Percentiles rank a stretch among this genome's conserved stretches.
phyloP scores from a whole-genome alignment of 2,888 invertebrate species.

The Drosophila nr. perissopoda region DNA sequence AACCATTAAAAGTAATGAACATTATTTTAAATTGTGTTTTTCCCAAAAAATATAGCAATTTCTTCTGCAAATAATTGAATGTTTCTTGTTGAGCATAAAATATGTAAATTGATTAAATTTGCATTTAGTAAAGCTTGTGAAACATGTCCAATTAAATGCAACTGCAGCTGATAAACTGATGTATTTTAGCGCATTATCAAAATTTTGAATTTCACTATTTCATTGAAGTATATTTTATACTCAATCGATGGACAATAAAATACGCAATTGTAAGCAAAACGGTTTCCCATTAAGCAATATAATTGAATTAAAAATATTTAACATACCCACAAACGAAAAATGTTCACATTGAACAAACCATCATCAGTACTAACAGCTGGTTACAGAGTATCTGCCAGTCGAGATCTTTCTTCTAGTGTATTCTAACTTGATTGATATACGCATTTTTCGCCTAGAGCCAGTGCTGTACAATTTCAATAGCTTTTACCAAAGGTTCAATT shows the following conservation, averaged over 20 bases:
- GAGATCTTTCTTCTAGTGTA: background rate
- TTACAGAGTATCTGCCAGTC: background rate
- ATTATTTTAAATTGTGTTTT: background rate
- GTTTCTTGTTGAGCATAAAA: background rate
- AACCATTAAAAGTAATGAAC: background rate
- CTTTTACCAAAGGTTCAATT: slow-evolving; percentile 43
- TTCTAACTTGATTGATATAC: background rate
- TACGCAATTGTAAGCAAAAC: background rate
- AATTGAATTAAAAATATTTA: background rate
- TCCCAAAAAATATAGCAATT: background rate
- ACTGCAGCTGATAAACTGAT: slow-evolving; percentile 6
- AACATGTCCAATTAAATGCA: background rate
- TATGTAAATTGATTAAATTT: slow-evolving; percentile 7
- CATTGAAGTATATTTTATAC: slow-evolving; percentile 18
- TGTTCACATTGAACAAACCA: background rate
- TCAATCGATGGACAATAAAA: background rate
- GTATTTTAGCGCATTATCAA: background rate
- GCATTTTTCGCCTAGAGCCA: background rate
- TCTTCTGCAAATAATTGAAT: background rate
- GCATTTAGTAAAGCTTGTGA: slow-evolving; percentile 1
- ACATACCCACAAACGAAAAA: background rate
- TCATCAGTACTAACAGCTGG: background rate
- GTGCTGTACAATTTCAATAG: slow-evolving; percentile 10
- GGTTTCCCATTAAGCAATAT: too few relatives aligned
- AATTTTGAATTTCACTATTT: slow-evolving; percentile 27